Evolutionary conservation across 2,888 invertebrate genomes (phyloP), one percentile per base, ranked within the genome.

Genomic region (Aporophyla lueneburgensis): DNA sequence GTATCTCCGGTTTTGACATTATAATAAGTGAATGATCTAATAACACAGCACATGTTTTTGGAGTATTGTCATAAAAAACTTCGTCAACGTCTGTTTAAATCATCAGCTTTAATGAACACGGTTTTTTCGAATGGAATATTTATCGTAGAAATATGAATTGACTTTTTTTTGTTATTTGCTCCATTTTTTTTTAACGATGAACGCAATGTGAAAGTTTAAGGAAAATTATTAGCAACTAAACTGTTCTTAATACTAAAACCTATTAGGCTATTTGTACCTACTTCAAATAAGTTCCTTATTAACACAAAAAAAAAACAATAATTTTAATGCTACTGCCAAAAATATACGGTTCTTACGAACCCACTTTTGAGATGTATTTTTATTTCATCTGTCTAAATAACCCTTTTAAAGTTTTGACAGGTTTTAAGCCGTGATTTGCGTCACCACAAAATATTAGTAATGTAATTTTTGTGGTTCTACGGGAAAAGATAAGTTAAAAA

Each of bases 21-120:
- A 90, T 87, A 87, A 89, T 89, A 89, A 87, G 90, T 89, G 92
- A 92, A 91, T 93, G 93, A 94, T 94, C 92, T 93, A 93, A 93
- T 92, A 91, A 90, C 91, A 89, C 78, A 86, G 80, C 91, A 92
- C 86, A 91, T 92, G 91, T 87, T 86, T 75, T 70, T 71, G 78
- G 80, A 86, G 85, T 87, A 87, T 88, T 88, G 83, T 71, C 85
- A 77, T 90, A 86, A 91, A 92, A 91, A 91, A 91, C 86, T 78
- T 69, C 78, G 80, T 86, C 85, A 84, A 87, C 73, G 88, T 90
- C 91, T 91, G 91, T 71, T 90, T 80, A 78, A 85, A 89, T 88
- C 89, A 89, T 91, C 85, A 88, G 75, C 70, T 78, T 67, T 74
- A 71, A 83, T 75, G 81, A 87, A 80, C 81, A 76, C 58, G 43